Base-by-base conservation (phyloP, 2,888 invertebrate species). In the Cremastobaeus sp. region DNA sequence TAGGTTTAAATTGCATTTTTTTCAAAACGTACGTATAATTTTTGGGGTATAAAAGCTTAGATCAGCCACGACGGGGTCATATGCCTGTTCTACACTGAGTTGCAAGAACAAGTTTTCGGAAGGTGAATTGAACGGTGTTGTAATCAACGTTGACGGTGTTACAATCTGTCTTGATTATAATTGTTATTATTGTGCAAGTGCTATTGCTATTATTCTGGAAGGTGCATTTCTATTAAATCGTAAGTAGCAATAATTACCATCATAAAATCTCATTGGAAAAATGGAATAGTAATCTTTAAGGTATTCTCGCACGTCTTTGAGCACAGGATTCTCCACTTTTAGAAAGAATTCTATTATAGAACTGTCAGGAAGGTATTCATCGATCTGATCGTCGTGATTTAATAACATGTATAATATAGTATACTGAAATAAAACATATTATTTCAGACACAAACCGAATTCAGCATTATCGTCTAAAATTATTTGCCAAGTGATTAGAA, bases 261-360 rank as follows among this genome's bases (percentile, higher is more conserved):
- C 75, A 37, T 84, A 82, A 9, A 83, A 76, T 28, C 65, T 50
- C 4, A 80, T 41, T 0, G 28, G 28, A 4, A 79, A 78, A 14
- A 79, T 39, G 9, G 54, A 45, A 3, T 32, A 28, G 9, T 74
- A 79, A 1, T 74, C 45, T 3, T 60, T 32, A 3, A 84, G 18
- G 43, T 81, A 77, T 20, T 80, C 72, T 11, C 78, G 76, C 2
- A 81, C n/a, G 8, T 79, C 81, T 12, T 62, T n/a, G 3, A 84
- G 37, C 15, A 81, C 72, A 1, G 79, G 52, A 5, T 62, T 74
- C 2, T 77, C 45, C 5, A 54, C 47, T 1, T 68, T 77, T 9
- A 85, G 41, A 37, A 85, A 76, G 54, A 79, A 84, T 39, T 83
- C 81, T 9, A 85, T 28, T 2, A 80, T 30, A 0, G 81, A 78